These are phyloP conservation scores for Nasua narica DNA, from an alignment of 2,797 vertebrate species.

Conservation along the genomic window DNA sequence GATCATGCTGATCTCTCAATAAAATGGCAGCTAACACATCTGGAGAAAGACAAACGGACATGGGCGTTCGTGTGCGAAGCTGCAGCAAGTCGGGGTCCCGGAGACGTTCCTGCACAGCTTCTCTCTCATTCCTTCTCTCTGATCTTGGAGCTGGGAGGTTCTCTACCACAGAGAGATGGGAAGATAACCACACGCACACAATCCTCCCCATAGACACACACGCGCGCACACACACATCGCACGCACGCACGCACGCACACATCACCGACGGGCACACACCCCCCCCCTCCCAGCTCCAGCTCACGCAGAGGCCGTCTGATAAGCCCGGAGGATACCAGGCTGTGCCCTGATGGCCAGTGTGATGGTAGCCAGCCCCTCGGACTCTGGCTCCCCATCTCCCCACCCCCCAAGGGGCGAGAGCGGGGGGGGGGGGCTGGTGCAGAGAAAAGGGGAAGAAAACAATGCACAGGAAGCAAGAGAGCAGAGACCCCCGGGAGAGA, in stretches of 20 bases:
- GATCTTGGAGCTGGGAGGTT: neutral
- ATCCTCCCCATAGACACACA: neutral
- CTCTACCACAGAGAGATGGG: neutral
- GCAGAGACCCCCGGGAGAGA: too few species aligned
- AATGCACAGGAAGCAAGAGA: neutral
- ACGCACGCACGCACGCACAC: neutral
- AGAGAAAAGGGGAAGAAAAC: neutral
- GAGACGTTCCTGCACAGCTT: neutral
- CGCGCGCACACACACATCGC: neutral
- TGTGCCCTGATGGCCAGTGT: neutral
- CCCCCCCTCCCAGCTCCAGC: neutral
- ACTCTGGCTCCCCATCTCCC: too few species aligned
- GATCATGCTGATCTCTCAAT: fast-evolving
- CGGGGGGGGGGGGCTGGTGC: fast-evolving
- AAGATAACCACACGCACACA: neutral
- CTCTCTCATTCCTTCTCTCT: neutral
- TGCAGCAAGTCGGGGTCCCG: neutral
- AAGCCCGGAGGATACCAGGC: neutral
- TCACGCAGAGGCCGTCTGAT: neutral
- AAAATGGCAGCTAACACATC: neutral
- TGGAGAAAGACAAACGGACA: neutral
- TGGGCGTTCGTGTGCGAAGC: fast-evolving
- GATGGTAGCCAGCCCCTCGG: neutral
- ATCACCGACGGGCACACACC: neutral
- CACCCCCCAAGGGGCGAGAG: neutral